These are phyloP conservation scores for Lampris megalopsis DNA, from an alignment of 2,113 vertebrate species.

Conservation along the genomic window DNA sequence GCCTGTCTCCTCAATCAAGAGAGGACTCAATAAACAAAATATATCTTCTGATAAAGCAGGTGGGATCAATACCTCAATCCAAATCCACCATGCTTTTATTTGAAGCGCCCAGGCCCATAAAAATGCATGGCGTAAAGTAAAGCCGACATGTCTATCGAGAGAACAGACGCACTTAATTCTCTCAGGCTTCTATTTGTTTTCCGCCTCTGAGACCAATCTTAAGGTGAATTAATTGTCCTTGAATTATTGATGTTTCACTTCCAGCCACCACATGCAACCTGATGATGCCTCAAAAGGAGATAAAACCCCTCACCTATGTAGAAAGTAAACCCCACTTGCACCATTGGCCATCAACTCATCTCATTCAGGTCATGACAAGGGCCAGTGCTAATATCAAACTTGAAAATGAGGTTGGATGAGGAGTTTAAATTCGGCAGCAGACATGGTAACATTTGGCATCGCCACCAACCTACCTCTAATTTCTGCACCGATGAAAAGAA, in stretches of 20 bases:
- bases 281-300: slow-evolving; percentile 37
- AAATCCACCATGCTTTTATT: slow-evolving; percentile 7
- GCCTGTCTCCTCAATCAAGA: slow-evolving; percentile 3
- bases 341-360: slow-evolving; percentile 46
- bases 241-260: slow-evolving; percentile 74
- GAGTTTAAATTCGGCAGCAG: slow-evolving; percentile 41
- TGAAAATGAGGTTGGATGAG: slow-evolving; percentile 39
- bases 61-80: slow-evolving; percentile 40
- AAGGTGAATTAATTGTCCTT: slow-evolving; percentile 74
- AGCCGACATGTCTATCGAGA: slow-evolving; percentile 6
- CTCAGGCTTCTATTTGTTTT: slow-evolving; percentile 19
- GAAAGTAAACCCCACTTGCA: slow-evolving; percentile 28
- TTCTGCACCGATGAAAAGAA: slow-evolving; percentile 32
- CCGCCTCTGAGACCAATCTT: slow-evolving; percentile 49
- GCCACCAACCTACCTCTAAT: slow-evolving; percentile 21
- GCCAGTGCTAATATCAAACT: slow-evolving; percentile 29
- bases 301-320: slow-evolving; percentile 21
- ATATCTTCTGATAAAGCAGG: neutral
- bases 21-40: slow-evolving; percentile 11
- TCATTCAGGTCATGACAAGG: slow-evolving; percentile 25
- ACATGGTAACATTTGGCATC: slow-evolving; percentile 13
- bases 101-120: slow-evolving; percentile 5
- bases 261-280: slow-evolving; percentile 29
- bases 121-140: slow-evolving; percentile 37
- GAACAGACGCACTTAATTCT: slow-evolving; percentile 25